Conservation (phyloP, 2,797 vertebrate genomes). For the Leptodactylus fallax region DNA sequence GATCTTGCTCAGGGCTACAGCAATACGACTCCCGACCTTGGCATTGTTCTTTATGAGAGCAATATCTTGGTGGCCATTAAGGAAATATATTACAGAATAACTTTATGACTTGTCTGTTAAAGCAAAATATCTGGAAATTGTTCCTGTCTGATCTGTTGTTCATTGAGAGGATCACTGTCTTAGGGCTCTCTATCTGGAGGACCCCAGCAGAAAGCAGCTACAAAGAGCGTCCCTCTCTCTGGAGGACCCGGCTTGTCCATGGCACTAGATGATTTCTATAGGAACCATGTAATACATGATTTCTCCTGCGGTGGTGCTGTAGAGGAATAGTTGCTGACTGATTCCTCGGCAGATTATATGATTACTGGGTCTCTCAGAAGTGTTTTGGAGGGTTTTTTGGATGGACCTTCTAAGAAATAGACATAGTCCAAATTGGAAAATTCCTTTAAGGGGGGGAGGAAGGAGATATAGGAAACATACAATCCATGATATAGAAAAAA, state of each 20-base stretch:
- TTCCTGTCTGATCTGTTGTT: no score
- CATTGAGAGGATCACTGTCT: no score
- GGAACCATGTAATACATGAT: background rate
- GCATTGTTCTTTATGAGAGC: constrained; percentile 90
- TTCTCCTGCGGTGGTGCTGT: background rate
- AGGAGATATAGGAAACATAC: no score
- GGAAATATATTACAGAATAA: constrained; percentile 63
- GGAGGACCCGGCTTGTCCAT: background rate
- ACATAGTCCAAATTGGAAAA: background rate
- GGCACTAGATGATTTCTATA: background rate
- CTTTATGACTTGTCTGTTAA: background rate
- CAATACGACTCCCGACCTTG: constrained; percentile 86
- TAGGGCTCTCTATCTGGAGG: no score
- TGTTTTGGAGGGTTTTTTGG: no score
- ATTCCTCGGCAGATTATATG: background rate
- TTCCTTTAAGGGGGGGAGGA: background rate
- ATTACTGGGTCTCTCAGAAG: background rate
- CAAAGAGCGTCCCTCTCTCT: background rate
- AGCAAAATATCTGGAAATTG: no score
- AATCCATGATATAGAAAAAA: no score
- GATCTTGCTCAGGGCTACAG: constrained; percentile 80
- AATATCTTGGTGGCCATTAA: constrained; percentile 78
- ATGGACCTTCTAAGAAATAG: background rate
- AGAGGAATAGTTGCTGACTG: background rate
- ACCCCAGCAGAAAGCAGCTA: background rate